phyloP scores from a whole-genome alignment of 2,113 vertebrate species.

The Lampris incognitus region DNA sequence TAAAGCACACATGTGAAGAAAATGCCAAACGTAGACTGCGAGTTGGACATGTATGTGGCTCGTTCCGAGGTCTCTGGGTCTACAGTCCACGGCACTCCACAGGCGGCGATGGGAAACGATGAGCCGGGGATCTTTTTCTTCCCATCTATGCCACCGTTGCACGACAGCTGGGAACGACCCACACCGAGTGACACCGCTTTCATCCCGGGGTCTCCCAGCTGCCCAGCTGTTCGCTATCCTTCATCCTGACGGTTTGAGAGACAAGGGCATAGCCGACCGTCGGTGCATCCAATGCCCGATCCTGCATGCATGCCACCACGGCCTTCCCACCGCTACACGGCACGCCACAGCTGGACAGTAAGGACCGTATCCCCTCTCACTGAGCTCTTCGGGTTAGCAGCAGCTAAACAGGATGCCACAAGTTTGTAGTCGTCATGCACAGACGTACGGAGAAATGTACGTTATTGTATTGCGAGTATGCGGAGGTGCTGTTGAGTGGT shows the following conservation, averaged over 20 bases:
- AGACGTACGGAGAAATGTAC: background rate
- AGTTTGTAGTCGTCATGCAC: conserved; percentile 3
- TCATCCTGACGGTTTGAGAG: conserved; percentile 71
- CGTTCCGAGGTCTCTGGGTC: conserved; percentile 15
- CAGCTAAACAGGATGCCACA: conserved; percentile 1
- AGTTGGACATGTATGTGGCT: conserved; percentile 12
- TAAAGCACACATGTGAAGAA: no score
- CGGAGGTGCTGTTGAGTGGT: background rate
- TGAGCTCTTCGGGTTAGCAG: conserved; percentile 1
- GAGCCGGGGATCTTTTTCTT: conserved; percentile 60
- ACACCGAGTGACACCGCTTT: conserved; percentile 65
- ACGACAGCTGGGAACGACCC: conserved; percentile 64
- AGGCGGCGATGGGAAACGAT: conserved; percentile 41
- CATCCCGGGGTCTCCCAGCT: conserved; percentile 52
- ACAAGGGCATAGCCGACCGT: conserved; percentile 47
- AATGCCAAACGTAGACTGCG: background rate
- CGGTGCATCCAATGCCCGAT: conserved; percentile 31
- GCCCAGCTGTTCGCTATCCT: conserved; percentile 77
- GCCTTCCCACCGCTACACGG: conserved; percentile 4
- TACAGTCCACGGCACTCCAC: background rate
- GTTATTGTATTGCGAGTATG: no score
- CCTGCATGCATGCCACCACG: conserved; percentile 52
- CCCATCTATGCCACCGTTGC: conserved; percentile 40
- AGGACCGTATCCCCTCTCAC: conserved; percentile 35
- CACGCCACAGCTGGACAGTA: conserved; percentile 46